Evolutionary conservation across 2,797 vertebrate genomes (phyloP).

Genomic region (Stomatorhinus walkeri): DNA sequence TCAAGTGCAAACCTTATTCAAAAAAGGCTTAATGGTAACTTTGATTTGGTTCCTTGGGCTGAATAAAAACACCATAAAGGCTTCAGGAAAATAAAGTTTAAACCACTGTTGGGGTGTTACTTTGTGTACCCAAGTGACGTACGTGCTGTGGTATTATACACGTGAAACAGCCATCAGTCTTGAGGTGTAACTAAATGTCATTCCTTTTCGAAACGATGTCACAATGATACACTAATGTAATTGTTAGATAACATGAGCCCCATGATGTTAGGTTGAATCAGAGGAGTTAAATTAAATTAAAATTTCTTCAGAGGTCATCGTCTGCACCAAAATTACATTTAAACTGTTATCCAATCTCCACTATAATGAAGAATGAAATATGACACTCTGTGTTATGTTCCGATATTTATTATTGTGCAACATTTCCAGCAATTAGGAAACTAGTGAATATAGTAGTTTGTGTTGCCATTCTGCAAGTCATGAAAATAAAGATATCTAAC

Average conservation of each 20-base stretch:
- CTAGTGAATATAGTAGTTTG: neutral
- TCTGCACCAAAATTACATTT: neutral
- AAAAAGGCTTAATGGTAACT: neutral
- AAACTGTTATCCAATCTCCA: neutral
- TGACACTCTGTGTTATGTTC: neutral
- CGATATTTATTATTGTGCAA: neutral
- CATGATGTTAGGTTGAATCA: constrained; percentile 13
- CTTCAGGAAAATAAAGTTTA: neutral
- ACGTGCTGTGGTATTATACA: neutral
- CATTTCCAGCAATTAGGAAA: neutral
- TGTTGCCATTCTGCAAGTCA: neutral
- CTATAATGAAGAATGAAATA: neutral
- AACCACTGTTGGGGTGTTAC: neutral
- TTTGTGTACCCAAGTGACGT: neutral
- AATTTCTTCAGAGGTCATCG: neutral
- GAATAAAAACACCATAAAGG: neutral
- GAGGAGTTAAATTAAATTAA: neutral
- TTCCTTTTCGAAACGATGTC: neutral
- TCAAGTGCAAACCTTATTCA: neutral
- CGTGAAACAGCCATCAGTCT: neutral
- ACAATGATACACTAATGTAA: neutral
- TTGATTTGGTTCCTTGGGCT: neutral
- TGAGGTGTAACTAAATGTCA: neutral
- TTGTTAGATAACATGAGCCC: neutral
- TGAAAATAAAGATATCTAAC: neutral